phyloP scores from a whole-genome alignment of 2,797 vertebrate genomes.

The Harpagifer antarcticus region DNA sequence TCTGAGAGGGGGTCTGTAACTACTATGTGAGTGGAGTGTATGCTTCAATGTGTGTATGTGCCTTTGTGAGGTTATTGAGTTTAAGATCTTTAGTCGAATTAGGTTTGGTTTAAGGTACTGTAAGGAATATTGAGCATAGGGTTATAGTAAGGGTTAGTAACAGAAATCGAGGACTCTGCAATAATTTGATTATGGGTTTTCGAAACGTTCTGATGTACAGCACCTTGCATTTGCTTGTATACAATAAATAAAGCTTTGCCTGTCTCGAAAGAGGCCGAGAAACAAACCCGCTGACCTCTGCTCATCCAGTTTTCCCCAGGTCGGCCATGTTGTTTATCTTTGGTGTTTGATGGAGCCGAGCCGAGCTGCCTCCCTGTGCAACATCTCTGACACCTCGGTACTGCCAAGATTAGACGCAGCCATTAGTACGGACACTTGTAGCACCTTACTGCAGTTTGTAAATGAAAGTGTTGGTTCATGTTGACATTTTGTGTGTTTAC shows the following conservation, averaged over 20 bases:
- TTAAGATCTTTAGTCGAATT: background rate
- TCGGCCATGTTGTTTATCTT: background rate
- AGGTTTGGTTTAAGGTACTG: background rate
- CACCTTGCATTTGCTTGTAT: background rate
- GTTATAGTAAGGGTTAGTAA: background rate
- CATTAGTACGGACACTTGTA: constrained; percentile 20
- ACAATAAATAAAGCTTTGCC: background rate
- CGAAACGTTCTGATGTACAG: background rate
- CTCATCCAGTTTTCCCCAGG: background rate
- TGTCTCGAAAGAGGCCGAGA: background rate
- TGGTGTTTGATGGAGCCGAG: background rate
- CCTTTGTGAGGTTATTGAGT: background rate
- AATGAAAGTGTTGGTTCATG: background rate
- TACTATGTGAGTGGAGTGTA: background rate
- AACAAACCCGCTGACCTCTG: background rate
- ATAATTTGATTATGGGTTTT: background rate
- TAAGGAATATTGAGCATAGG: background rate
- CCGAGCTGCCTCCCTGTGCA: background rate
- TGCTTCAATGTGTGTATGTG: background rate
- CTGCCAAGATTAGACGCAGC: constrained; percentile 29
- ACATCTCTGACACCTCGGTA: constrained; percentile 1
- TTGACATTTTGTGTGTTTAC: background rate
- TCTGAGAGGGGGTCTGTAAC: background rate
- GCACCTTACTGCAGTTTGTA: constrained; percentile 10
- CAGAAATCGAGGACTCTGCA: background rate